Evolutionary conservation across 2,797 vertebrate species (phyloP).

Genomic region (Pempheris klunzingeri): DNA sequence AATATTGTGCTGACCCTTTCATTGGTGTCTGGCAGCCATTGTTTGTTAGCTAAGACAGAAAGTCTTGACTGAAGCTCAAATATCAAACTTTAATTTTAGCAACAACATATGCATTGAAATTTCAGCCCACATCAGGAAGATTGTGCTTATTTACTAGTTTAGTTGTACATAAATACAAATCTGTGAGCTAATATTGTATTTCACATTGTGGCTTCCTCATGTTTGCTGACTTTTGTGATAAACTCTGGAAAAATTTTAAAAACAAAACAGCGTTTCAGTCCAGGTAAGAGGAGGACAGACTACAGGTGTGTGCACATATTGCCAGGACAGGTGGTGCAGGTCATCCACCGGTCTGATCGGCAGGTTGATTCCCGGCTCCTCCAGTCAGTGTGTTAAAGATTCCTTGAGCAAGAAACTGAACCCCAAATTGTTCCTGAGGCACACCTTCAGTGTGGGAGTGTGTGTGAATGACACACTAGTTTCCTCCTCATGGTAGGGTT

Average conservation of each 20-base stretch:
- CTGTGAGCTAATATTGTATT: not conserved
- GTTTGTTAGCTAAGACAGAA: not conserved
- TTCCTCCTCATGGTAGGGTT: too few species aligned
- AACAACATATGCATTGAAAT: not conserved
- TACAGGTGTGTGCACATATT: not conserved
- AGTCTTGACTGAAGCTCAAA: not conserved
- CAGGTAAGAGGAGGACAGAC: not conserved
- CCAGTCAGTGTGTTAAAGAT: too few species aligned
- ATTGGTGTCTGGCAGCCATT: not conserved
- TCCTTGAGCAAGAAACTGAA: too few species aligned
- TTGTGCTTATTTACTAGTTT: not conserved
- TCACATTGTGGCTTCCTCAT: not conserved
- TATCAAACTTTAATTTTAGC: not conserved
- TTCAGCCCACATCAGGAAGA: not conserved
- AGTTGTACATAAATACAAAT: not conserved
- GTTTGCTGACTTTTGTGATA: constrained; percentile 4
- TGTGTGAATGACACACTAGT: too few species aligned
- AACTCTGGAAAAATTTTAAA: too few species aligned
- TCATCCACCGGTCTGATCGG: too few species aligned
- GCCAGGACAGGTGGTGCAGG: too few species aligned
- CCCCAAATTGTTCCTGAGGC: too few species aligned
- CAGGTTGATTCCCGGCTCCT: too few species aligned
- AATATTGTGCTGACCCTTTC: not conserved
- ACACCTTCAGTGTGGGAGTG: too few species aligned
- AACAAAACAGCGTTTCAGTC: not conserved